phyloP scores from a whole-genome alignment of 1,140 invertebrate species.

The Hycleus cichorii region DNA sequence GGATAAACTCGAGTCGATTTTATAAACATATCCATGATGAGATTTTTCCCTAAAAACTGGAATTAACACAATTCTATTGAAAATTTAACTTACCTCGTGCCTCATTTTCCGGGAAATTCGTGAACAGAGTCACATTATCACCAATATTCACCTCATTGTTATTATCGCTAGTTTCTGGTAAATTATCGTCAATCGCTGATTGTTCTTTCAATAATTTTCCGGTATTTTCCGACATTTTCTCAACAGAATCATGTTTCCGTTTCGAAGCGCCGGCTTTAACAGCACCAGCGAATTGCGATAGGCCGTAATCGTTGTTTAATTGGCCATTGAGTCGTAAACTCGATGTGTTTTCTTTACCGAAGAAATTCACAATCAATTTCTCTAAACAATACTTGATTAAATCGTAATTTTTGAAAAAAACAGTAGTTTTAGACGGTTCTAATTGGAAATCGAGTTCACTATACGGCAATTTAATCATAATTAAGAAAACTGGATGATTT shows the following conservation, averaged over 20 bases:
- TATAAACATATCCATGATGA: conserved; percentile 36
- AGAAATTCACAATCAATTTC: conserved; percentile 40
- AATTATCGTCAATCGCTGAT: too few relatives aligned
- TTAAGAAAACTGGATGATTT: conserved; percentile 48
- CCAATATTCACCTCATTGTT: not conserved
- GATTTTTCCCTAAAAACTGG: conserved; percentile 17
- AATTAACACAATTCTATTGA: too few relatives aligned
- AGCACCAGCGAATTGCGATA: conserved; percentile 30
- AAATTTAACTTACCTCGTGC: conserved; percentile 6
- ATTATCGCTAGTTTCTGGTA: too few relatives aligned
- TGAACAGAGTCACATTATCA: conserved; percentile 10
- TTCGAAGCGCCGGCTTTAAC: conserved; percentile 27
- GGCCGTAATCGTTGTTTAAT: conserved; percentile 21
- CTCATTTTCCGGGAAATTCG: conserved; percentile 24
- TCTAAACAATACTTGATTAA: conserved; percentile 46
- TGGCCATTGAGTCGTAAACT: not conserved
- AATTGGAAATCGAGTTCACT: conserved; percentile 50
- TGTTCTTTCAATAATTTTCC: too few relatives aligned
- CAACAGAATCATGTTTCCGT: conserved; percentile 1
- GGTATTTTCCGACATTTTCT: too few relatives aligned
- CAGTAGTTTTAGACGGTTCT: conserved; percentile 45
- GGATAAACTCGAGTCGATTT: conserved; percentile 28
- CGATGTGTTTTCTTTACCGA: not conserved
- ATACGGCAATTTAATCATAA: conserved; percentile 53
- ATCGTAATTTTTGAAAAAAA: conserved; percentile 57